Conservation (phyloP, 1,140 invertebrate genomes). For the Drosophila kurseongensis region DNA sequence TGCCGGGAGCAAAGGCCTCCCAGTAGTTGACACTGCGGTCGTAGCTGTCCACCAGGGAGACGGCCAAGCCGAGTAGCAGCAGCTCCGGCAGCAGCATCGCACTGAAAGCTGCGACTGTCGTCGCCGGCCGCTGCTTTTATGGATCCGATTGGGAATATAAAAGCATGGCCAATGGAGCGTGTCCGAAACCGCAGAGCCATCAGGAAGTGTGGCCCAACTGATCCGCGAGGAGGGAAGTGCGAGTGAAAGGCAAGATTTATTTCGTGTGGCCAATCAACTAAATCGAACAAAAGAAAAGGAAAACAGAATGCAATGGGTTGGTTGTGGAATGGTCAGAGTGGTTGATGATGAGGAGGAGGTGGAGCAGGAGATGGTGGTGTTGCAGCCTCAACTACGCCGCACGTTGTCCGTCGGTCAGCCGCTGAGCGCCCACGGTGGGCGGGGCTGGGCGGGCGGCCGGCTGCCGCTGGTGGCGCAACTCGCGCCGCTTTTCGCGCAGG, state of each 20-base stretch:
- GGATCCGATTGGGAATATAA: not conserved
- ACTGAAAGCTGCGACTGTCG: constrained; percentile 10
- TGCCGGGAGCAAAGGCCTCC: constrained; percentile 69
- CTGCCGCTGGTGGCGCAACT: constrained; percentile 77
- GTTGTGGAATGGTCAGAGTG: constrained; percentile 16
- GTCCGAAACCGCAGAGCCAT: constrained; percentile 52
- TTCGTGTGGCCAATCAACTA: constrained; percentile 53
- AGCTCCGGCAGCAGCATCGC: constrained; percentile 44
- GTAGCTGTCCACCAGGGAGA: constrained; percentile 27
- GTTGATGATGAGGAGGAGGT: constrained; percentile 1
- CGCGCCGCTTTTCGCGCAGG: constrained; percentile 80
- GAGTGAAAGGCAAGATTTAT: constrained; percentile 61
- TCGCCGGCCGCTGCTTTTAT: constrained; percentile 33
- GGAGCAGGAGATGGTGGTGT: not conserved
- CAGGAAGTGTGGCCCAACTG: constrained; percentile 47
- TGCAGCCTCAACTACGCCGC: constrained; percentile 47
- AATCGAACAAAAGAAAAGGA: constrained; percentile 34
- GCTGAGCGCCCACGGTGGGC: constrained; percentile 65
- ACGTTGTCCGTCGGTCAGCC: constrained; percentile 60
- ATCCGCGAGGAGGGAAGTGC: constrained; percentile 46
- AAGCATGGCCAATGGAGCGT: constrained; percentile 44
- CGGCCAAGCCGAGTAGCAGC: constrained; percentile 35
- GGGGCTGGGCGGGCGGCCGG: constrained; percentile 22
- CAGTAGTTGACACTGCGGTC: constrained; percentile 66
- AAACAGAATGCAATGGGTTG: constrained; percentile 12